Conservation (phyloP, 2,113 vertebrate species). For the Agelaius phoeniceus region DNA sequence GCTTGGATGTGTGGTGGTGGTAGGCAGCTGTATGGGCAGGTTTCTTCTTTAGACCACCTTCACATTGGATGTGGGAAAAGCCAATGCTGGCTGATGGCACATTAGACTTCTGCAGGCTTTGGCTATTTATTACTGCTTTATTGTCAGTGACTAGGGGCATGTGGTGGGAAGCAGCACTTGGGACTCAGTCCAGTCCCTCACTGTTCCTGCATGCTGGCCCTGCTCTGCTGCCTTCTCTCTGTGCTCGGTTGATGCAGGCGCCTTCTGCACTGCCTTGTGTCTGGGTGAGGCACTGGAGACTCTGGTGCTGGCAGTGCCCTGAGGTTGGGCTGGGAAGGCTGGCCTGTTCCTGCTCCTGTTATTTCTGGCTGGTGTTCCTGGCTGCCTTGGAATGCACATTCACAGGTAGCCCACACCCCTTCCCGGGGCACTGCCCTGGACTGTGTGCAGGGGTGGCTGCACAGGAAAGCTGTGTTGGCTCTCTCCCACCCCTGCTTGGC, state of each 20-base stretch:
- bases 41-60: not conserved
- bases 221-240: not conserved
- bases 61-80: not conserved
- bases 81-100: not conserved
- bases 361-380: not conserved
- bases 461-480: accelerated
- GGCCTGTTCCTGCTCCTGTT: not conserved
- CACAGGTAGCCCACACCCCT: not conserved
- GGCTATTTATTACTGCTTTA: not conserved
- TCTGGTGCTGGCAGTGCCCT: not conserved
- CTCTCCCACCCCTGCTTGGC: not conserved
- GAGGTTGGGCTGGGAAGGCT: not conserved
- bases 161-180: not conserved
- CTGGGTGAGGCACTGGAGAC: not conserved
- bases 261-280: accelerated
- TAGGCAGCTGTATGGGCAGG: not conserved
- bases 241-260: not conserved
- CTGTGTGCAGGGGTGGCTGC: not conserved
- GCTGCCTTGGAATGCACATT: not conserved
- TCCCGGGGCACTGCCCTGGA: not conserved
- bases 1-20: not conserved
- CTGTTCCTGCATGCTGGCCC: not conserved
- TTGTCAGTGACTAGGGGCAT: not conserved
- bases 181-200: not conserved
- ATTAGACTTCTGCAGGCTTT: not conserved